Evolutionary conservation across 2,888 invertebrate genomes (phyloP).

Genomic region (Ectemnius cavifrons): DNA sequence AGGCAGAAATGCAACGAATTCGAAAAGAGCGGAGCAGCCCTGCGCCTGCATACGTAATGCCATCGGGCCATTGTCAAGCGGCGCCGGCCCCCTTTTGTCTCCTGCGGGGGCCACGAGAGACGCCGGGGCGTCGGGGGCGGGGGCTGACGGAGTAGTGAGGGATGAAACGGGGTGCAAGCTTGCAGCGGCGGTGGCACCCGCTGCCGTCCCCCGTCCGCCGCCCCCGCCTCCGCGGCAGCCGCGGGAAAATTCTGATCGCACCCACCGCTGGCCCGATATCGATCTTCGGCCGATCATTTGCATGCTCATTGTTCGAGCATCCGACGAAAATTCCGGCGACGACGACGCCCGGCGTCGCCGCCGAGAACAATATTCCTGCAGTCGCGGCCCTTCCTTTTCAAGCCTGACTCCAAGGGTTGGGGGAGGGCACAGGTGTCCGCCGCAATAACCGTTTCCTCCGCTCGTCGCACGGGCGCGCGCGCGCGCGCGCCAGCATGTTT

Average conservation of each 20-base stretch:
- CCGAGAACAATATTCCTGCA: slow-evolving; percentile 61
- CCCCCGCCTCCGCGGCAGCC: slow-evolving; percentile 61
- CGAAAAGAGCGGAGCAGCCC: slow-evolving; percentile 70
- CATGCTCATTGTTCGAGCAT: slow-evolving; percentile 77
- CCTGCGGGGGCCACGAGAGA: slow-evolving; percentile 40
- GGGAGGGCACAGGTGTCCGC: slow-evolving; percentile 46
- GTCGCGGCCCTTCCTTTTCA: slow-evolving; percentile 40
- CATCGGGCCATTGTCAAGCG: slow-evolving; percentile 73
- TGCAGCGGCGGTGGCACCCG: not conserved
- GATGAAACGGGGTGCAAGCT: slow-evolving; percentile 5
- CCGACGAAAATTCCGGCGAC: slow-evolving; percentile 71
- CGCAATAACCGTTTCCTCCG: slow-evolving; percentile 35
- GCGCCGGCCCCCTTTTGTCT: slow-evolving; percentile 71
- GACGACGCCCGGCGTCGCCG: slow-evolving; percentile 45
- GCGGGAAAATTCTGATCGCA: slow-evolving; percentile 77
- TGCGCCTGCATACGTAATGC: slow-evolving; percentile 77
- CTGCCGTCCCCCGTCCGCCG: not conserved
- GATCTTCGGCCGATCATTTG: slow-evolving; percentile 78
- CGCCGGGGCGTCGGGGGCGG: slow-evolving; percentile 20
- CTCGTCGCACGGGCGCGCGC: not conserved
- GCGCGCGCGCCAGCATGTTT: not conserved
- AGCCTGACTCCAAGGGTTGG: slow-evolving; percentile 15
- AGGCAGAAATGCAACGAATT: slow-evolving; percentile 74
- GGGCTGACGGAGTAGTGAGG: slow-evolving; percentile 58
- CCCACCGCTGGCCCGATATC: slow-evolving; percentile 68